Conservation (phyloP, 2,797 vertebrate species). For the Falco peregrinus region DNA sequence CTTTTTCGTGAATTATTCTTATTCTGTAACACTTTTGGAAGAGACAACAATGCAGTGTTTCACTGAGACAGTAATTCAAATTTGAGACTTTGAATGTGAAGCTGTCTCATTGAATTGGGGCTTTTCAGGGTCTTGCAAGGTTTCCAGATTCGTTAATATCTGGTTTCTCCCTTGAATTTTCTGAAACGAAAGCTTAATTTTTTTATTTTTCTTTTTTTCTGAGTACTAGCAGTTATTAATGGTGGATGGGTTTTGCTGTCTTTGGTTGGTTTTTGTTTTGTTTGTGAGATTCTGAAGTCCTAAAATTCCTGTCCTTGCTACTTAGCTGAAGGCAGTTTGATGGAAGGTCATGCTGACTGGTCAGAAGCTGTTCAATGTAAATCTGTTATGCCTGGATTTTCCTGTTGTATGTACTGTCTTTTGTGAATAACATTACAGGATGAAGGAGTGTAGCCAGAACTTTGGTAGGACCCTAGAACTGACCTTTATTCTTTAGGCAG, state of each 20-base stretch:
- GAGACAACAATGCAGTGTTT: not conserved
- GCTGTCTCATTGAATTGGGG: not conserved
- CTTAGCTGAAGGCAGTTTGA: not conserved
- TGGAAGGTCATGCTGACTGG: not conserved
- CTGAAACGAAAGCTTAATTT: not conserved
- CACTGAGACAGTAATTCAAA: not conserved
- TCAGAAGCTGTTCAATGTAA: not conserved
- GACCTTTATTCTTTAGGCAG: not conserved
- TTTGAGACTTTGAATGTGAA: not conserved
- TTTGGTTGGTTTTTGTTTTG: not conserved
- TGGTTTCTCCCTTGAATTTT: not conserved
- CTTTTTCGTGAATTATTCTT: not conserved
- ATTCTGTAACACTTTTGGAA: not conserved
- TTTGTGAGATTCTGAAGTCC: not conserved
- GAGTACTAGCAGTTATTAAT: not conserved
- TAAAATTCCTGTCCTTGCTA: not conserved
- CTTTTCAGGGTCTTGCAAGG: not conserved
- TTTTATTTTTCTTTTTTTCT: not conserved
- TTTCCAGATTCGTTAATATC: not conserved
- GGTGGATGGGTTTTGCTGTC: not conserved
- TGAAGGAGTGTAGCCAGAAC: not conserved
- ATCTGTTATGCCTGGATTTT: not conserved
- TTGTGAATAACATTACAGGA: not conserved
- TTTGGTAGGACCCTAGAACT: not conserved
- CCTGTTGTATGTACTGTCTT: not conserved